phyloP scores from a whole-genome alignment of 2,113 vertebrate species.

The Mobula birostris region DNA sequence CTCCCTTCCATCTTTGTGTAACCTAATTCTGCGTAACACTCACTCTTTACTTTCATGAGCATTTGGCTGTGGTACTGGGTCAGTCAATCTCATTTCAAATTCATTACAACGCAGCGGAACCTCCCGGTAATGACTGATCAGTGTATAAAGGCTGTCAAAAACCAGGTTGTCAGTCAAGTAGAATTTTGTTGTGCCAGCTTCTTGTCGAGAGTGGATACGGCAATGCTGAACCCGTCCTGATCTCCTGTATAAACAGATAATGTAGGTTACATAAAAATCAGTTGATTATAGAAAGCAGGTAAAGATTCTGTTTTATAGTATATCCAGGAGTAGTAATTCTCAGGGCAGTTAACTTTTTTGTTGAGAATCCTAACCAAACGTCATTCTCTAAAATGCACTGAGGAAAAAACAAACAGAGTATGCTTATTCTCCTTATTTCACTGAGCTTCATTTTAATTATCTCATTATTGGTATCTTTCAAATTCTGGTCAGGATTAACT shows the following conservation, averaged over 20 bases:
- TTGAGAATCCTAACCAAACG: neutral
- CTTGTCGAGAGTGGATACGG: constrained; percentile 73
- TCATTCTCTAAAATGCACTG: neutral
- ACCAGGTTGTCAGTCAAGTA: constrained; percentile 80
- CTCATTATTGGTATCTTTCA: neutral
- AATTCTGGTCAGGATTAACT: neutral
- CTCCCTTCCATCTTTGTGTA: neutral
- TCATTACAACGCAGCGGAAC: constrained; percentile 77
- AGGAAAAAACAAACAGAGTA: neutral
- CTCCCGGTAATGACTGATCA: constrained; percentile 78
- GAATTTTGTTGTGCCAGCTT: constrained; percentile 69
- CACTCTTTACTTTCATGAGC: constrained; percentile 79
- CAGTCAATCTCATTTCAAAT: constrained; percentile 75
- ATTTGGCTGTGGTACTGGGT: constrained; percentile 73
- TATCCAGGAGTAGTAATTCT: neutral
- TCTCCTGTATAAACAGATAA: constrained; percentile 55
- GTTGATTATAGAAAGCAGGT: neutral
- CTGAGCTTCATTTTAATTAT: neutral
- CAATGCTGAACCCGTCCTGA: constrained; percentile 75
- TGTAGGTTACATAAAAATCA: neutral
- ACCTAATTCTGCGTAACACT: constrained; percentile 40
- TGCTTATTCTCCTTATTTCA: neutral
- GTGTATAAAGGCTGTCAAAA: constrained; percentile 75
- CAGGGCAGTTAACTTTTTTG: neutral
- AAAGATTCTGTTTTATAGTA: neutral